phyloP scores from a whole-genome alignment of 2,113 vertebrate species.

The Procavia capensis region DNA sequence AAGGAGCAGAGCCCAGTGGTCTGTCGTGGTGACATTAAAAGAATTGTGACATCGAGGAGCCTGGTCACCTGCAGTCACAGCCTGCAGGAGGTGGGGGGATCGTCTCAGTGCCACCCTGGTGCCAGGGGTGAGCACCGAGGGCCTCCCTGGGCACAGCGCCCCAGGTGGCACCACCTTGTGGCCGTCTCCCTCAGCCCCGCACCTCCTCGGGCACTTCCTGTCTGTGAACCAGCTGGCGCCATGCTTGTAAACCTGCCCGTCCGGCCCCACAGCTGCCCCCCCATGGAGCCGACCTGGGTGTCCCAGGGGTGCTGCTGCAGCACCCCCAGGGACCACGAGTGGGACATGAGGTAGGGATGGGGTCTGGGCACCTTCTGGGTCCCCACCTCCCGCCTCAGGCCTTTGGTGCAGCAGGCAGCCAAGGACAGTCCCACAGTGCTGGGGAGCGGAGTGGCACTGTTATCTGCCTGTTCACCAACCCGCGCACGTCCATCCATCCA shows the following conservation, averaged over 20 bases:
- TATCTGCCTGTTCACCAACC: no score
- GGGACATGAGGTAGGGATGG: not conserved
- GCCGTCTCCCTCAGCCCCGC: not conserved
- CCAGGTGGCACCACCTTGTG: not conserved
- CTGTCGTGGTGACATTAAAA: not conserved
- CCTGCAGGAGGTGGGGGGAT: not conserved
- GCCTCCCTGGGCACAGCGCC: rapidly evolving
- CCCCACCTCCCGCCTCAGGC: not conserved
- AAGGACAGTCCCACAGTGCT: not conserved
- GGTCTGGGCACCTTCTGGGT: not conserved
- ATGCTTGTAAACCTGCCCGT: not conserved
- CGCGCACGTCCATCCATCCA: no score
- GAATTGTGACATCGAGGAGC: not conserved
- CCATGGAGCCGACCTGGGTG: not conserved
- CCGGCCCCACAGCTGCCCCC: not conserved
- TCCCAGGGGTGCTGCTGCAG: rapidly evolving
- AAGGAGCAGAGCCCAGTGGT: not conserved
- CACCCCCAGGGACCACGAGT: rapidly evolving
- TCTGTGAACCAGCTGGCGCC: not conserved
- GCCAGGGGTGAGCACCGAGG: rapidly evolving
- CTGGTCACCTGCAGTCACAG: not conserved
- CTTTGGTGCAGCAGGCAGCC: not conserved
- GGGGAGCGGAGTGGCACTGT: not conserved
- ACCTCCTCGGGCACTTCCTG: not conserved
- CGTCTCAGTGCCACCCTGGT: not conserved